These are phyloP conservation scores for Bufo gargarizans DNA, from an alignment of 2,113 vertebrate genomes.

Conservation along the genomic window DNA sequence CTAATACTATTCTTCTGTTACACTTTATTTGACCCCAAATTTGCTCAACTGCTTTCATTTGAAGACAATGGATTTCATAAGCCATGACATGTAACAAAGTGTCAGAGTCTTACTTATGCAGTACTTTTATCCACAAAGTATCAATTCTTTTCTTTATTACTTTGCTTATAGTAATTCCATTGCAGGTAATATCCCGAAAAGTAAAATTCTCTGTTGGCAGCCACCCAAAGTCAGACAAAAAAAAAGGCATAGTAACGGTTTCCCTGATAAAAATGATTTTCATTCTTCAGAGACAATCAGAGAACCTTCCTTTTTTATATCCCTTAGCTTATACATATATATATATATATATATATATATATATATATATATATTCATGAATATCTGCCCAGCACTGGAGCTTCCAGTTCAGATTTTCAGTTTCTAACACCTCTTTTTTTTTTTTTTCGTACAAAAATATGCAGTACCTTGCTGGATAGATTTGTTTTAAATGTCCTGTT, in stretches of 20 bases:
- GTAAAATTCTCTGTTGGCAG: conserved; percentile 21
- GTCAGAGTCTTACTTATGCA: neutral
- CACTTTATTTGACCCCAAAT: neutral
- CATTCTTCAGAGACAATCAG: neutral
- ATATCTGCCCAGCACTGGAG: neutral
- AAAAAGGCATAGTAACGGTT: neutral
- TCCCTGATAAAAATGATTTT: conserved; percentile 7
- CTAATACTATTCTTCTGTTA: neutral
- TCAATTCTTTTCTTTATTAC: conserved; percentile 21
- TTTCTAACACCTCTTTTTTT: neutral
- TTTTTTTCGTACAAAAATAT: neutral
- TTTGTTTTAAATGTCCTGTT: conserved; percentile 20
- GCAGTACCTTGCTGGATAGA: conserved; percentile 17
- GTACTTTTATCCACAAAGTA: conserved; percentile 5
- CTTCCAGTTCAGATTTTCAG: conserved; percentile 13
- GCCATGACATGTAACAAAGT: neutral
- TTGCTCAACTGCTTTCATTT: neutral
- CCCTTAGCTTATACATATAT: too few species aligned
- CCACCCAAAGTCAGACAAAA: neutral
- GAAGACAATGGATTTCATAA: neutral
- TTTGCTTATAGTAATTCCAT: neutral
- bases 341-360: too few species aligned
- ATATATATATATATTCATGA: neutral
- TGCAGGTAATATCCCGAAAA: conserved; percentile 30
- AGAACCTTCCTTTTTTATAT: neutral